Evolutionary conservation across 2,113 vertebrate genomes (phyloP).

Genomic region (Dromas ardeola): DNA sequence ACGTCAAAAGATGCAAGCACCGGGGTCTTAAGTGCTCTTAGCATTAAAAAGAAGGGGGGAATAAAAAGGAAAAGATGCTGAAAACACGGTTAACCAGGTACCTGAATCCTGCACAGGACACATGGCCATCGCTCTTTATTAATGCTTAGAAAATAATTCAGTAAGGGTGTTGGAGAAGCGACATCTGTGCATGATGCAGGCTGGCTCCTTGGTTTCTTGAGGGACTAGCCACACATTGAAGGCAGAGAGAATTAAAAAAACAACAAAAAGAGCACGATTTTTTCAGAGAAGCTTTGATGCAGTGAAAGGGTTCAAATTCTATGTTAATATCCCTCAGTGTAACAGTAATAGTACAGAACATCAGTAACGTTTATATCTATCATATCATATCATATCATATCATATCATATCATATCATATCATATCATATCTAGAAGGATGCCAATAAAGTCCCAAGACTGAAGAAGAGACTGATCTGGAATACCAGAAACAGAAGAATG

Average conservation of each 20-base stretch:
- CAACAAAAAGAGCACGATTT: neutral
- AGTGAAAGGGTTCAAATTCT: neutral
- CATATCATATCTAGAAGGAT: neutral
- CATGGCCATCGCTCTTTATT: neutral
- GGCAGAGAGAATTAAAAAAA: neutral
- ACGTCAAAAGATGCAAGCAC: neutral
- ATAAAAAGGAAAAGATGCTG: neutral
- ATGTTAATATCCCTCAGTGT: neutral
- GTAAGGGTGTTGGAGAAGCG: rapidly evolving
- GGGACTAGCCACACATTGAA: neutral
- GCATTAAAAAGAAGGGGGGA: neutral
- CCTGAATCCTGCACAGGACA: neutral
- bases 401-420: too few relatives aligned
- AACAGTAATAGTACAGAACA: neutral
- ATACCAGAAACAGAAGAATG: neutral
- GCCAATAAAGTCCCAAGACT: too few relatives aligned
- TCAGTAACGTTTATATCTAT: neutral
- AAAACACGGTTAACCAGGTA: neutral
- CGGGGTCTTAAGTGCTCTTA: neutral
- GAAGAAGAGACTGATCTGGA: neutral
- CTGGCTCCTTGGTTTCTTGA: neutral
- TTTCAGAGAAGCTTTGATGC: neutral
- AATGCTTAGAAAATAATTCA: neutral
- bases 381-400: neutral
- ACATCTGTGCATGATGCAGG: rapidly evolving